Evolutionary conservation across 2,113 vertebrate species (phyloP), one percentile per base, ranked within the genome.

Genomic region (Lasiurus cinereus): DNA sequence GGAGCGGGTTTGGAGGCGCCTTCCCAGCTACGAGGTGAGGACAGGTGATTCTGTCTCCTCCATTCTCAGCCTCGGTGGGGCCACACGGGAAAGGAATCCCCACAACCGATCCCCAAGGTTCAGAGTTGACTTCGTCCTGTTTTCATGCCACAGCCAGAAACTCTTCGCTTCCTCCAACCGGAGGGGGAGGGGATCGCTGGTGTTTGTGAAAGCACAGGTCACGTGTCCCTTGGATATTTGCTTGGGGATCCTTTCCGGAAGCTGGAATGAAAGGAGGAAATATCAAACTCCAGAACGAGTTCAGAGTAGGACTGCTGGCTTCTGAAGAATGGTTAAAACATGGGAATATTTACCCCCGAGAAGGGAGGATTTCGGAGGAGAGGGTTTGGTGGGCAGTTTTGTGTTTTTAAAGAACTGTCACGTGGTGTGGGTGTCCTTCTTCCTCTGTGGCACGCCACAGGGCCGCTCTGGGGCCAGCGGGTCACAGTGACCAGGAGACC

Each of bases 141-240:
- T 85, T 70, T 64, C 64, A 31, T 46, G 73, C 29, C 39, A 22
- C 18, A 36, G 11, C 12, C 29, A 70, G 46, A 50, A 18, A 15
- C 46, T n/a, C 12, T 89, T 24, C 1, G 8, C 54, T 48, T 46
- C 18, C 3, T 50, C 29, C 29, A 70, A 6, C 74, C 59, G 27
- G 83, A 69, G 5, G 18, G 54, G 3, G 43, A 54, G 77, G 8
- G 5, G 80, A 66, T n/a, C 29, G 14, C 54, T 43, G 52, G 4
- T 46, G 54, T 80, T 48, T 72, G 59, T 77, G 31, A 83, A 50
- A 90, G 27, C 39, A 36, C 33, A 89, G 76, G 36, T 83, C 33
- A 67, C 76, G 24, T 14, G 11, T 88, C 76, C 59, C 84, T 94
- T 78, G 93, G 67, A 31, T 66, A 72, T 19, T 73, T 88, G 39